A percentile compares a stretch with the other conserved stretches of the same genome.
Evolutionary conservation across 2,888 invertebrate species (phyloP).

Genomic region (Oscheius sp.): DNA sequence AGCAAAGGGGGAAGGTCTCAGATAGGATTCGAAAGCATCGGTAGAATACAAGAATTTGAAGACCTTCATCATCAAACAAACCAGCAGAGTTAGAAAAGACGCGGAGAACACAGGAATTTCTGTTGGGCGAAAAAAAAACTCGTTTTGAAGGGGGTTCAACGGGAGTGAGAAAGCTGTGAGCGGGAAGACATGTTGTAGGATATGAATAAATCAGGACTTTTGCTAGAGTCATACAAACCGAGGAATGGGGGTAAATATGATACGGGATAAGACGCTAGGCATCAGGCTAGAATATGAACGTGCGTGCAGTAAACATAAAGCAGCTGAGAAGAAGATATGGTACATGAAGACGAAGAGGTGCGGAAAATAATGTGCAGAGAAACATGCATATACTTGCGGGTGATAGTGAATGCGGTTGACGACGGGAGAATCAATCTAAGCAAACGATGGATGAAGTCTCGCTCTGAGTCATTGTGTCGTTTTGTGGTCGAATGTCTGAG

Average conservation of each 20-base stretch:
- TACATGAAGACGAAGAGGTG: background rate
- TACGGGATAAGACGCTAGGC: background rate
- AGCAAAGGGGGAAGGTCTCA: too few species aligned
- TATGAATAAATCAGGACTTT: background rate
- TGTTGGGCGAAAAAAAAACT: too few species aligned
- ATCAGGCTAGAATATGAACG: background rate
- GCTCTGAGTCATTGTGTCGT: slow-evolving; percentile 16
- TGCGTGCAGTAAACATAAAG: background rate
- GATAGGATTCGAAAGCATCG: background rate
- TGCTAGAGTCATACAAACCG: background rate
- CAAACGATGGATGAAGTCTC: slow-evolving; percentile 23
- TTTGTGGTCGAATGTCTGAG: background rate
- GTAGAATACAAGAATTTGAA: background rate
- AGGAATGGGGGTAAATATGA: background rate
- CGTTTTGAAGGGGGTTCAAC: too few species aligned
- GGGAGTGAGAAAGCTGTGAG: too few species aligned
- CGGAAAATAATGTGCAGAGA: background rate
- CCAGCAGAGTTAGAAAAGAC: slow-evolving; percentile 2
- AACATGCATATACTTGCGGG: background rate
- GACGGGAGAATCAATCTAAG: slow-evolving; percentile 1
- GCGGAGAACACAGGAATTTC: slow-evolving; percentile 4
- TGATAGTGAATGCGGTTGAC: too few species aligned
- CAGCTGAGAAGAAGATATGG: background rate
- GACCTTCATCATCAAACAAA: slow-evolving; percentile 20
- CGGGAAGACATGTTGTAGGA: background rate